Percentiles rank a stretch among this genome's conserved stretches.
Conservation (phyloP, 2,888 invertebrate species). For the Cerceris ruficornis region DNA sequence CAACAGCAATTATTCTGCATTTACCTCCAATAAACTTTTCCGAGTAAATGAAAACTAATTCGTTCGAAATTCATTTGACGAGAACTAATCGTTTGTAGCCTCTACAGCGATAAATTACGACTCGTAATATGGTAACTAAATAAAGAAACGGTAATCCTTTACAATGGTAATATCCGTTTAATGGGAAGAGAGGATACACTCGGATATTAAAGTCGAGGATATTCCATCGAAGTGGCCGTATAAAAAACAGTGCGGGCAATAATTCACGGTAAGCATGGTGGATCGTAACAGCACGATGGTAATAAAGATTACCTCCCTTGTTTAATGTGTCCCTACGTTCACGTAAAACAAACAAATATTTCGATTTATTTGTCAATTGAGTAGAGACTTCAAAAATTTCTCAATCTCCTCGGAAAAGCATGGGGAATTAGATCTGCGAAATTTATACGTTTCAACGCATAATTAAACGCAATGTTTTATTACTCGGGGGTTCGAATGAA, state of each 20-base stretch:
- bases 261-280: conserved; percentile 30
- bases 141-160: conserved; percentile 9
- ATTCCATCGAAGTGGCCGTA: conserved; percentile 30
- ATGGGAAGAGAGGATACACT: conserved; percentile 15
- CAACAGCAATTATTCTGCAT: background rate
- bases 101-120: conserved; percentile 28
- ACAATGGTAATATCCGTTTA: conserved; percentile 37
- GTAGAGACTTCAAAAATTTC: too few species aligned
- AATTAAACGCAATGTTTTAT: too few species aligned
- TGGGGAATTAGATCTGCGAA: too few species aligned
- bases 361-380: too few species aligned
- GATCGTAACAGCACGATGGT: conserved; percentile 12
- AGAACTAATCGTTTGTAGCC: background rate
- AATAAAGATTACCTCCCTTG: conserved; percentile 32
- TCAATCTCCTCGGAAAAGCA: too few species aligned
- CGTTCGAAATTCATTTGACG: too few species aligned
- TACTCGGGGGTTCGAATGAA: too few species aligned
- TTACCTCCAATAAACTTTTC: conserved; percentile 7
- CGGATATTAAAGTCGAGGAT: conserved; percentile 42
- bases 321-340: conserved; percentile 32
- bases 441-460: too few species aligned
- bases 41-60: background rate
- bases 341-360: background rate
- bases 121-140: conserved; percentile 1
- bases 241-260: conserved; percentile 24